Evolutionary conservation across 2,888 invertebrate genomes (phyloP).

Genomic region (Drosophila gaucha): DNA sequence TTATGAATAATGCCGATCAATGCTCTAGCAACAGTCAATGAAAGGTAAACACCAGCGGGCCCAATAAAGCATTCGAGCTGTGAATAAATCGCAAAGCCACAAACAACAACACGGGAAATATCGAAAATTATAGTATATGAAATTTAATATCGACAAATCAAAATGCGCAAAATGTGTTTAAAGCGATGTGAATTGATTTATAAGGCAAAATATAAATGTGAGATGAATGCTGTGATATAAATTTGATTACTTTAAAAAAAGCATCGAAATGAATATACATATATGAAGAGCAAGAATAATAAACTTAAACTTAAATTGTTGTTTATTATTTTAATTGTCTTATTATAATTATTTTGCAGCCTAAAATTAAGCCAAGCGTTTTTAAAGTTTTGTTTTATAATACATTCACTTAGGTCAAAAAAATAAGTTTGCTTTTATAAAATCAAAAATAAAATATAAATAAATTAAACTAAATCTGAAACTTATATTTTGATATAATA

Average conservation of each 20-base stretch:
- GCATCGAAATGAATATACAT: slow-evolving; percentile 5
- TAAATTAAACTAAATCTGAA: too few relatives aligned
- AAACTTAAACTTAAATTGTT: too few relatives aligned
- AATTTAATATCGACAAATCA: slow-evolving; percentile 59
- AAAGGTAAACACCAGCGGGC: slow-evolving; percentile 47
- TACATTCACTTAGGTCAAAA: too few relatives aligned
- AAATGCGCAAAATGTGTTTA: slow-evolving; percentile 34
- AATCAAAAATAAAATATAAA: neutral
- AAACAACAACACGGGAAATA: neutral
- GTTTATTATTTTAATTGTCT: too few relatives aligned
- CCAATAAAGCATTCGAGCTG: slow-evolving; percentile 37
- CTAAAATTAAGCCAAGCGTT: too few relatives aligned
- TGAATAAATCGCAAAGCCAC: slow-evolving; percentile 48
- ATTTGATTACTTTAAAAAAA: slow-evolving; percentile 26
- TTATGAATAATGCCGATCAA: slow-evolving; percentile 40
- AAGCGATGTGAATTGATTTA: slow-evolving; percentile 63
- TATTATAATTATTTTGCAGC: too few relatives aligned
- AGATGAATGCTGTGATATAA: slow-evolving; percentile 39
- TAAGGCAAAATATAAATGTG: slow-evolving; percentile 28
- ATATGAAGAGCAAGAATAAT: neutral
- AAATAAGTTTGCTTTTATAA: too few relatives aligned
- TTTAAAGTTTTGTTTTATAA: too few relatives aligned
- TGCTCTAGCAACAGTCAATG: slow-evolving; percentile 34
- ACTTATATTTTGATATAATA: too few relatives aligned
- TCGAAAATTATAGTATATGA: slow-evolving; percentile 27